Base-by-base conservation (phyloP, 2,888 invertebrate species). In the Aethes cnicana region DNA sequence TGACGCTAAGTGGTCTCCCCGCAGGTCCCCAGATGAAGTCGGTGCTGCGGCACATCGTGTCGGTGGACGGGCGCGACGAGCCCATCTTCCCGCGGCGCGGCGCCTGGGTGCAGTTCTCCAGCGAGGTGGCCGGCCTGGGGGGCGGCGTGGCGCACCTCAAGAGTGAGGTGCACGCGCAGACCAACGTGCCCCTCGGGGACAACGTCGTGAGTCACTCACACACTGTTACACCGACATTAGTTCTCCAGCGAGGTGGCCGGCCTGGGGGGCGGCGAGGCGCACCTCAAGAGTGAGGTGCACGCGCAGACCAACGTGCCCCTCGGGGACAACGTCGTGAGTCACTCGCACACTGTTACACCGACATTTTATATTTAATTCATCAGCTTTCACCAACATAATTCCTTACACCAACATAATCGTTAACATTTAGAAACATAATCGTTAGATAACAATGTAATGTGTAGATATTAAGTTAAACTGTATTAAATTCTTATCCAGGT, bases 61-160 rank as follows among this genome's bases (percentile, higher is more conserved):
- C 93, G 0, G 92, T 94, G 50, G 98, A 98, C 80, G 92, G 92
- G 53, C 91, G 98, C 55, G 96, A 98, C 78, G 94, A 93, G 64
- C 79, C 86, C 2, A 93, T 97, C 50, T 95, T 98, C 79, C 97
- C 98, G 2, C 92, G 92, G 4, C 82, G 86, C 30, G 98, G 98
- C 3, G 77, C 92, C 4, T 85, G 94, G 59, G 78, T 96, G 4
- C 94, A 94, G 83, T 89, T 95, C 54, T 92, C 92, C 3, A 93
- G 95, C 64, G 98, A 99, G 64, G 90, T 96, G 66, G 97, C 98
- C 17, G 94, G 97, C 0, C 76, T 98, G 4, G 98, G 98, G 6
- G 99, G 99, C 1, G 95, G 97, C 74, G 93, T 97, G n/a, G 95
- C 95, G 9, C 97, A 97, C 77, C 74, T 97, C 18, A 96, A 96